Evolutionary conservation across 2,113 vertebrate genomes (phyloP).

Genomic region (Melozone crissalis): DNA sequence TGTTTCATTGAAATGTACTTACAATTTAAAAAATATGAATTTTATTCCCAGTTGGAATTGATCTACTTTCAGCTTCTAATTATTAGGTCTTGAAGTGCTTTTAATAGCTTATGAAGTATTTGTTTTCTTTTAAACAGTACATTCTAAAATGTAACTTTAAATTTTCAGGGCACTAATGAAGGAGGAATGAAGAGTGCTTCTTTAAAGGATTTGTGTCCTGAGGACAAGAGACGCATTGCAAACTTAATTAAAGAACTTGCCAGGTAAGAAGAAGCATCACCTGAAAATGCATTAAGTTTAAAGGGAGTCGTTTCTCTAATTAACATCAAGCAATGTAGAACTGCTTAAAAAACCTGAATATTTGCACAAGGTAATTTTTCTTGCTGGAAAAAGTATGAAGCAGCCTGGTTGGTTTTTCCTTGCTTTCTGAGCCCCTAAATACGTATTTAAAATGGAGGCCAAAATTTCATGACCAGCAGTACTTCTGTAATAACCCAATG

Average conservation of each 20-base stretch:
- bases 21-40: neutral
- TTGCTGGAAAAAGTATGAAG: neutral
- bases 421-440: neutral
- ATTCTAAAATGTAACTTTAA: constrained; percentile 55
- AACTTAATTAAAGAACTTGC: constrained; percentile 96
- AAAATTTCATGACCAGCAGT: neutral
- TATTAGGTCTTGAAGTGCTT: constrained; percentile 21
- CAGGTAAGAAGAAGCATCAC: constrained; percentile 77
- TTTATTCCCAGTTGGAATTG: constrained; percentile 9
- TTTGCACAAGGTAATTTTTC: neutral
- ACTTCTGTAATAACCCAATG: neutral
- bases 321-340: neutral
- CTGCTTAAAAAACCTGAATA: neutral
- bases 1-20: neutral
- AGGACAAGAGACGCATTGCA: constrained; percentile 95
- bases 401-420: neutral
- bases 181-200: constrained; percentile 78
- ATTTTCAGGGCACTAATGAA: constrained; percentile 75
- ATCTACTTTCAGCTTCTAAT: constrained; percentile 1
- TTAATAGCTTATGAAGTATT: constrained; percentile 38
- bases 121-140: constrained; percentile 32
- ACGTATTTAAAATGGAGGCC: neutral
- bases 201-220: constrained; percentile 94
- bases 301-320: constrained; percentile 13
- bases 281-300: constrained; percentile 50